A percentile compares a stretch with the other conserved stretches of the same genome.
Evolutionary conservation across 1,140 invertebrate species (phyloP).

Genomic region (Drosophila watanabei): DNA sequence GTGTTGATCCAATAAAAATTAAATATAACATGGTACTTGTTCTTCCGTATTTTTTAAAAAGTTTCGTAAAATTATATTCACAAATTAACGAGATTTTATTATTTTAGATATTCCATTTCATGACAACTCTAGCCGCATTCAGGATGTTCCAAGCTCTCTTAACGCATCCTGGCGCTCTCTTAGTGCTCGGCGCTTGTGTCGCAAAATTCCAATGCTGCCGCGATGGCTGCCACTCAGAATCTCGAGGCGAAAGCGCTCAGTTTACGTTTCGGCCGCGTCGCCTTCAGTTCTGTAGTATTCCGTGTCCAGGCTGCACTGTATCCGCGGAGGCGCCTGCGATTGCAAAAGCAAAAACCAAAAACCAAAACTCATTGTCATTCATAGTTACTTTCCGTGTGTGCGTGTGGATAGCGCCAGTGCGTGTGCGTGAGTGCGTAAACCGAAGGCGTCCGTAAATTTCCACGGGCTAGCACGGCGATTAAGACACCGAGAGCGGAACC

Average conservation of each 20-base stretch:
- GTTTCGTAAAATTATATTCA: too few relatives aligned
- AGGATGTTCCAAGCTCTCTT: constrained; percentile 45
- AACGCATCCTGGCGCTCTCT: constrained; percentile 54
- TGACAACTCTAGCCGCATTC: constrained; percentile 40
- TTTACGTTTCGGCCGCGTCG: constrained; percentile 80
- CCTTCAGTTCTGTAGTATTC: constrained; percentile 61
- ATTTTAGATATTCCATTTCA: too few relatives aligned
- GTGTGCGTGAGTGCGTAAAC: constrained; percentile 44
- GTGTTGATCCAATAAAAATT: neutral
- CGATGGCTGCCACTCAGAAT: constrained; percentile 44
- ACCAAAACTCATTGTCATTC: constrained; percentile 57
- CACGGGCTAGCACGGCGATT: constrained; percentile 32
- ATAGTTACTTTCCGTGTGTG: constrained; percentile 40
- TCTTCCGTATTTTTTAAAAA: neutral
- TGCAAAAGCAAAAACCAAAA: constrained; percentile 47
- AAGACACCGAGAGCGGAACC: constrained; percentile 38
- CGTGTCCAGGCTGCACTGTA: constrained; percentile 65
- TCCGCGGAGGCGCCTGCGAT: constrained; percentile 50
- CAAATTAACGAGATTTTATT: too few relatives aligned
- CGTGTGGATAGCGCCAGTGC: constrained; percentile 23
- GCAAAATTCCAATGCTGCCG: constrained; percentile 74
- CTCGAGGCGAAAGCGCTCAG: constrained; percentile 52
- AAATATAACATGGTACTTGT: neutral
- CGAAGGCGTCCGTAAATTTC: constrained; percentile 46
- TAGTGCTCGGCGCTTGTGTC: constrained; percentile 39